These are phyloP conservation scores for Ostrea denselamellosa DNA, from an alignment of 1,140 invertebrate genomes.

Conservation along the genomic window DNA sequence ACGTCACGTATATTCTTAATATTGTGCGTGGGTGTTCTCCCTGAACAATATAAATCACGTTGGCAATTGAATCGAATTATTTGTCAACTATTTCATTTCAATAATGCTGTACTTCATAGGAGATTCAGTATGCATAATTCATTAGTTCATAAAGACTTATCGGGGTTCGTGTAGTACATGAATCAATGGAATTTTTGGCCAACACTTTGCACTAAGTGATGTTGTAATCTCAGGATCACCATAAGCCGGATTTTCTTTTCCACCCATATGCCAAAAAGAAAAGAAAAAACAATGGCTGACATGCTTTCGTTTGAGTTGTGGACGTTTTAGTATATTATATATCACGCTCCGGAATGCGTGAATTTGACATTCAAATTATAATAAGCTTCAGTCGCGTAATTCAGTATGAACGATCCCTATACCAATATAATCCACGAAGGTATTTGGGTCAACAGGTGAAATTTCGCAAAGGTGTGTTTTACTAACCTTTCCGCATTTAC, in stretches of 20 bases:
- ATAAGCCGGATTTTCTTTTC: conserved; percentile 14
- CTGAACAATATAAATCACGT: too few species aligned
- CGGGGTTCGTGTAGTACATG: not conserved
- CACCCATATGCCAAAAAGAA: not conserved
- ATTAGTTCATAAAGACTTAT: not conserved
- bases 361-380: not conserved
- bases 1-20: too few species aligned
- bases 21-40: too few species aligned
- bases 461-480: not conserved
- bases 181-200: conserved; percentile 1
- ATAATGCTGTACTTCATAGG: too few species aligned
- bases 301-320: not conserved
- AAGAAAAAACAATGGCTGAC: not conserved
- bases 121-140: not conserved
- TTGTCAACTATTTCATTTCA: too few species aligned
- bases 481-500: not conserved
- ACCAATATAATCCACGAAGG: not conserved
- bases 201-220: not conserved
- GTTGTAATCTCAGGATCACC: not conserved
- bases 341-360: not conserved
- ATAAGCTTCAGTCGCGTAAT: not conserved
- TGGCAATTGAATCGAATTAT: too few species aligned
- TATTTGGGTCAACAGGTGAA: conserved; percentile 35
- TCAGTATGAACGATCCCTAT: not conserved
- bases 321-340: not conserved